Evolutionary conservation across 2,888 invertebrate species (phyloP).

Genomic region (Carcina quercana): DNA sequence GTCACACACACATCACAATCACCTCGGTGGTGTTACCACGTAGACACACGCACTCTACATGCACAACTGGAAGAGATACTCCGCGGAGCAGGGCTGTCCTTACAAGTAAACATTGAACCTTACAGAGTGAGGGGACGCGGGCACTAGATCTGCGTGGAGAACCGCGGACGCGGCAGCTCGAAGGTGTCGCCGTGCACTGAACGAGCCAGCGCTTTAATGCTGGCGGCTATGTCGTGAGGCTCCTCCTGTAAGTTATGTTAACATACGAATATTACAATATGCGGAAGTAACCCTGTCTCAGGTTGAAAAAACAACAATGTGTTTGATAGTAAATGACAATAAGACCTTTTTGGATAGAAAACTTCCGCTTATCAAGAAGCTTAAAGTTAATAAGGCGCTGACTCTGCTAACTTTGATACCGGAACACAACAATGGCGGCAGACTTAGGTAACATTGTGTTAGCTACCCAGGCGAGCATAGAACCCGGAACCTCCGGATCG

Average conservation of each 20-base stretch:
- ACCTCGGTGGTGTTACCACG: constrained; percentile 45
- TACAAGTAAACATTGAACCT: constrained; percentile 12
- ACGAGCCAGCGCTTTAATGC: constrained; percentile 92
- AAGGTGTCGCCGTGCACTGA: constrained; percentile 94
- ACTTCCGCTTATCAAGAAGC: no score
- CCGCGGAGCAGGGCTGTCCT: constrained; percentile 21
- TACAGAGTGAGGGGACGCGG: constrained; percentile 12
- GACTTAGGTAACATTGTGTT: no score
- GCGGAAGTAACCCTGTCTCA: no score
- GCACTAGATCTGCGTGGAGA: constrained; percentile 86
- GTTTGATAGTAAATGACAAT: no score
- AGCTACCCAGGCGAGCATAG: no score
- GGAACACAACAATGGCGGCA: no score
- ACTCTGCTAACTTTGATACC: no score
- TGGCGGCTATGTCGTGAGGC: constrained; percentile 89
- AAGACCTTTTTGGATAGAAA: no score
- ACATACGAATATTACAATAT: no score
- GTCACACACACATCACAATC: constrained; percentile 58
- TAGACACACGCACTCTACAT: constrained; percentile 24
- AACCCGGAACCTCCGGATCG: no score
- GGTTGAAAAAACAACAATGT: no score
- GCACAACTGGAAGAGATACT: constrained; percentile 29
- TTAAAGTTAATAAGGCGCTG: no score
- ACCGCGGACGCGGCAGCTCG: constrained; percentile 89
- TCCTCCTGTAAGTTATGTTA: constrained; percentile 58